Percentiles rank a stretch among this genome's conserved stretches.
These are phyloP conservation scores for Neolamprologus variostigma DNA, from an alignment of 2,113 vertebrate genomes.

Conservation along the genomic window DNA sequence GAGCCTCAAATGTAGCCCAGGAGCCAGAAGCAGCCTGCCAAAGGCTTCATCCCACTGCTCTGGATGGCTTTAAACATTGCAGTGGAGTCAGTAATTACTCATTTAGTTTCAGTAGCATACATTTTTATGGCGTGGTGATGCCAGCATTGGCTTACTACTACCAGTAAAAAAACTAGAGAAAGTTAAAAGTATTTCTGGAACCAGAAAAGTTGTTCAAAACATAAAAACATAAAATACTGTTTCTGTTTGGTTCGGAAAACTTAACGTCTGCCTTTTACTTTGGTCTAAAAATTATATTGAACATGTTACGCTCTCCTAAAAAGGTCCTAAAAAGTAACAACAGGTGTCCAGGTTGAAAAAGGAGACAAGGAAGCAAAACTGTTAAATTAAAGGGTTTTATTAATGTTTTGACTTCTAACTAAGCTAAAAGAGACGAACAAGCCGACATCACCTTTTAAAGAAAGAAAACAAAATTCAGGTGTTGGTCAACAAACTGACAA, in stretches of 20 bases:
- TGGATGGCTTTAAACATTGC: rapidly evolving
- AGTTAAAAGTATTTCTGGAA: neutral
- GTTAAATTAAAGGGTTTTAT: neutral
- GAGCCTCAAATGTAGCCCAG: neutral
- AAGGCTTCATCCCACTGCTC: neutral
- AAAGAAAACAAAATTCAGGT: rapidly evolving
- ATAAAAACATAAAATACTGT: neutral
- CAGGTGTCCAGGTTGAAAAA: neutral
- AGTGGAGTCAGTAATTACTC: neutral
- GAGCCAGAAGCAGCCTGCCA: neutral
- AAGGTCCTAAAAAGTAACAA: neutral
- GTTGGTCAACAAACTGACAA: neutral
- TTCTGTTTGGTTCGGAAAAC: neutral
- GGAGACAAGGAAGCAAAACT: neutral
- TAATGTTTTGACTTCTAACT: rapidly evolving
- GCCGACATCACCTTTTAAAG: rapidly evolving
- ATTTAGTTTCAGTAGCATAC: neutral
- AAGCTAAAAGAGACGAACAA: neutral
- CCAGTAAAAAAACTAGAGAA: too few species aligned
- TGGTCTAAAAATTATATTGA: rapidly evolving
- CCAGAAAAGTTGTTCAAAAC: neutral
- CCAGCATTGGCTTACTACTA: neutral
- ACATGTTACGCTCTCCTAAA: rapidly evolving
- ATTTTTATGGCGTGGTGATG: rapidly evolving
- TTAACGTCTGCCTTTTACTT: neutral